Conservation (phyloP, 92 coral and sea anemone species). For the Bergia puertoricense region DNA sequence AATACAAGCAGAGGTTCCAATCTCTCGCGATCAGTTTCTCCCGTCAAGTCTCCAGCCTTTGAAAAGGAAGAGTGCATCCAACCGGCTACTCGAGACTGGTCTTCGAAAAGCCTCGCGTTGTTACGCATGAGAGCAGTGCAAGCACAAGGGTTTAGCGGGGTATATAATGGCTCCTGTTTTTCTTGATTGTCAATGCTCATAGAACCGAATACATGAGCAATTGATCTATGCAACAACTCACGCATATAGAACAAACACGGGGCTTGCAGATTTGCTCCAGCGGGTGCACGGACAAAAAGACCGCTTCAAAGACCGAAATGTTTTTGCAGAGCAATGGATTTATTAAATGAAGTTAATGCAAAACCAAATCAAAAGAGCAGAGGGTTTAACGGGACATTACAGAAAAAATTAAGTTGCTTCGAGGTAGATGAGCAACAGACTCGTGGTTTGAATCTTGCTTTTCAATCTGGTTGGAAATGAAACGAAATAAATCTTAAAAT, state of each 20-base stretch:
- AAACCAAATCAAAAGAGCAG: background rate
- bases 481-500: background rate
- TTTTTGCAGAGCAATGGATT: background rate
- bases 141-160: conserved; percentile 20
- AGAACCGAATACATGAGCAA: background rate
- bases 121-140: conserved; percentile 76
- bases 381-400: background rate
- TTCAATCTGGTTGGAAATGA: background rate
- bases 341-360: no score
- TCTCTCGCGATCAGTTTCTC: conserved; percentile 58
- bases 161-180: conserved; percentile 27
- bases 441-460: background rate
- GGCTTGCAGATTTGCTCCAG: background rate
- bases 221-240: background rate
- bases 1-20: conserved; percentile 19
- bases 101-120: conserved; percentile 77
- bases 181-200: background rate
- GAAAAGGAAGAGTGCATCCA: conserved; percentile 56
- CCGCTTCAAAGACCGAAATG: background rate
- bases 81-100: conserved; percentile 62
- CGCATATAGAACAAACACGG: background rate
- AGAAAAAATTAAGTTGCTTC: no score
- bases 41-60: conserved; percentile 51
- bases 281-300: background rate
- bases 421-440: background rate